Base-by-base conservation (phyloP, 2,113 vertebrate genomes). In the Falcunculus frontatus region DNA sequence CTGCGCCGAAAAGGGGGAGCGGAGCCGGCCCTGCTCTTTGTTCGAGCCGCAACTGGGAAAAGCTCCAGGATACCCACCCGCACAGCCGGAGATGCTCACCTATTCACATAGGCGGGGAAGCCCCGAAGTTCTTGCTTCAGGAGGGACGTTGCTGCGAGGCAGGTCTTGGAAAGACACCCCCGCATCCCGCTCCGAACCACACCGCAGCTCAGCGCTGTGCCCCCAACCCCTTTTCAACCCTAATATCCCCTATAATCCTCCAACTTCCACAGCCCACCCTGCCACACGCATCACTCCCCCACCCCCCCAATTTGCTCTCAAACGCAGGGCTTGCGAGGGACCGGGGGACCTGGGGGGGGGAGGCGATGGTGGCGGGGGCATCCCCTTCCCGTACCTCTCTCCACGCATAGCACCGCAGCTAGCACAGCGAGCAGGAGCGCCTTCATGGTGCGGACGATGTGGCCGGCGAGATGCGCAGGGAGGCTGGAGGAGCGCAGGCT, bases 361-460 rank as follows among this genome's bases (percentile, higher is more conserved):
- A 55, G 6, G 10, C 13, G 62, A 22, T 25, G 35, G 6, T n/a
- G 59, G 7, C 0, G 32, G 11, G 17, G 10, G 2, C 6, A 39
- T 13, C 44, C 23, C 20, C 5, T 19, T 12, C 7, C 47, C 46
- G 84, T 13, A 96, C 95, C 95, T 92, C 78, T 95, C 42, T 96
- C 95, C 86, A 96, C 95, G 93, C 93, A 96, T 21, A 96, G 83
- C 69, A 96, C 91, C 46, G 93, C 95, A 39, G 91, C 93, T 60
- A 96, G 47, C 86, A 70, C 78, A 6, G 86, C 91, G 55, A 96
- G 8, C 86, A 96, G 65, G 5, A 95, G 60, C 47, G 78, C 85
- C 95, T 95, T 96, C 93, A 95, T 96, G 91, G 60, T 96, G 93
- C 59, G 64, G 68, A 27, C 77, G 64, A 11, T 11, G 59, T 10